Conservation (phyloP, 2,888 invertebrate genomes). For the Drosophila rubida region DNA sequence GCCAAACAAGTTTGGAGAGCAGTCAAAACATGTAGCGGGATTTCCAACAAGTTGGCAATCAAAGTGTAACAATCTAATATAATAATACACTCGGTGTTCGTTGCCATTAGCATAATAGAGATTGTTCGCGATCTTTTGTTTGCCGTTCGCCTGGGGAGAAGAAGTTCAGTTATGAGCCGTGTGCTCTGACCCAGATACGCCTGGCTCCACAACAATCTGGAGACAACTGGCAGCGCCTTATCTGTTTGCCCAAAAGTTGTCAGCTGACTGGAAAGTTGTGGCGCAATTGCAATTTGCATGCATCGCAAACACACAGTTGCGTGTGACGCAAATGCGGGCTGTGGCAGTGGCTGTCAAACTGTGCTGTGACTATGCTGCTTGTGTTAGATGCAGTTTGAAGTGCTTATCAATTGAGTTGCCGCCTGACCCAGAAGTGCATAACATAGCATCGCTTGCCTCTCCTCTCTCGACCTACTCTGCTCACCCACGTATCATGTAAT, state of each 20-base stretch:
- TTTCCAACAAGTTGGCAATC: neutral
- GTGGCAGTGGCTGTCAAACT: constrained; percentile 54
- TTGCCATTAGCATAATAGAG: neutral
- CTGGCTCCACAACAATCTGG: too few species aligned
- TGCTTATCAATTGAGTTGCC: constrained; percentile 53
- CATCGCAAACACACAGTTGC: constrained; percentile 37
- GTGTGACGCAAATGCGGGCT: constrained; percentile 62
- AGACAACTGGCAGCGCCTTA: neutral
- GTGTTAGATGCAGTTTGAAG: constrained; percentile 18
- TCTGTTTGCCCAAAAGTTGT: constrained; percentile 22
- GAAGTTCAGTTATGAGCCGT: constrained; percentile 1
- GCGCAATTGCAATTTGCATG: constrained; percentile 60
- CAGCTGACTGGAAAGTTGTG: constrained; percentile 47
- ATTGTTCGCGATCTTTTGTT: neutral
- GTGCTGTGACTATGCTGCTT: constrained; percentile 7
- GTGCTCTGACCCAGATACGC: constrained; percentile 40
- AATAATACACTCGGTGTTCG: neutral
- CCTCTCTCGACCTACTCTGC: constrained; percentile 64
- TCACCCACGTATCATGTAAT: constrained; percentile 62
- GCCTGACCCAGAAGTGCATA: constrained; percentile 54
- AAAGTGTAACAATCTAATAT: neutral
- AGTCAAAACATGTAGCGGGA: neutral
- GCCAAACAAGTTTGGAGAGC: constrained; percentile 1
- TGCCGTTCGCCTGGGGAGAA: neutral
- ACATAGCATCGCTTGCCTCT: constrained; percentile 1